Conservation (phyloP, 2,888 invertebrate species). For the Cristatella mucedo region DNA sequence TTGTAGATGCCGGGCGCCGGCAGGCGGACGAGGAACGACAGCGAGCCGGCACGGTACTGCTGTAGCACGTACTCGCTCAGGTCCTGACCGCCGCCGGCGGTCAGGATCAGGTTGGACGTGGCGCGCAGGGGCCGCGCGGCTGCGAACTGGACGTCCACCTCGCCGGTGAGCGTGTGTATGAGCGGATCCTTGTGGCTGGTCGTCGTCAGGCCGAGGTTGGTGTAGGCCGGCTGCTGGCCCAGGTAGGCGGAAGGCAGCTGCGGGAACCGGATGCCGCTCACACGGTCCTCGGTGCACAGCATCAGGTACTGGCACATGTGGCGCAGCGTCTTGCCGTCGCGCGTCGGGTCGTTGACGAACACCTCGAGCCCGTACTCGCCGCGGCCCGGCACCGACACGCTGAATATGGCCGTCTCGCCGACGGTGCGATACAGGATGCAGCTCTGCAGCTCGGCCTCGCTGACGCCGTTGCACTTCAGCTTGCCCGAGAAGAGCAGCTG, state of each 20-base stretch:
- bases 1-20: slow-evolving; percentile 35
- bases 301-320: slow-evolving; percentile 35
- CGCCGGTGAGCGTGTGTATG: slow-evolving; percentile 28
- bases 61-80: slow-evolving; percentile 33
- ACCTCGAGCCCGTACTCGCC: slow-evolving; percentile 37
- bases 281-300: slow-evolving; percentile 27
- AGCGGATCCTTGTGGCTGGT: slow-evolving; percentile 31
- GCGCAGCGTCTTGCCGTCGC: slow-evolving; percentile 33
- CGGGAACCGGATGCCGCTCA: slow-evolving; percentile 17
- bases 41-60: slow-evolving; percentile 21
- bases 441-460: slow-evolving; percentile 30
- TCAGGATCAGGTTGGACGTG: slow-evolving; percentile 32
- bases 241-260: slow-evolving; percentile 35
- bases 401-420: slow-evolving; percentile 34
- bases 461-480: slow-evolving; percentile 26
- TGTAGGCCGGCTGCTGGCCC: slow-evolving; percentile 34
- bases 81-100: slow-evolving; percentile 20
- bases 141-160: slow-evolving; percentile 22
- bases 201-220: slow-evolving; percentile 27
- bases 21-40: slow-evolving; percentile 25
- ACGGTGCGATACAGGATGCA: slow-evolving; percentile 34
- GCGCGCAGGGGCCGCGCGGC: slow-evolving; percentile 26
- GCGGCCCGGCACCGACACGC: slow-evolving; percentile 27
- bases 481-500: slow-evolving; percentile 37
- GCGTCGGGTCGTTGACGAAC: slow-evolving; percentile 34